phyloP scores from a whole-genome alignment of 1,140 invertebrate genomes.

The Glomeris maerens region DNA sequence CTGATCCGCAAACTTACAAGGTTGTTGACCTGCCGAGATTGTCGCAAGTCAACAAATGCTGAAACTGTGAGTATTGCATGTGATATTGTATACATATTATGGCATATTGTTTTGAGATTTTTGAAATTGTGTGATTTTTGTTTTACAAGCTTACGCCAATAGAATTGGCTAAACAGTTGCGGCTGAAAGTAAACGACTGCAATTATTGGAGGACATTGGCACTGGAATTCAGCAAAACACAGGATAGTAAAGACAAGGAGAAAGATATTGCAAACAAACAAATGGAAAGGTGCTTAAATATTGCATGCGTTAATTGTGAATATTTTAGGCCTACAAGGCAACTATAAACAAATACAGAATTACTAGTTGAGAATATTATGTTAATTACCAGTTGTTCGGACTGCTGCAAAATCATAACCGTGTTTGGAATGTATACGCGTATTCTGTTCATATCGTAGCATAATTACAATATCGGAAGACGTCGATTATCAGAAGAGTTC shows the following conservation, averaged over 20 bases:
- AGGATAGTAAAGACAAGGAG: constrained; percentile 16
- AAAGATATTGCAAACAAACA: constrained; percentile 14
- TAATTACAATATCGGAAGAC: constrained; percentile 26
- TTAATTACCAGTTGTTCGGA: too few relatives aligned
- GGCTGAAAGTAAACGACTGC: constrained; percentile 17
- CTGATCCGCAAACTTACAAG: constrained; percentile 5
- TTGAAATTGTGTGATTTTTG: not conserved
- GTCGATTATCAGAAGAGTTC: constrained; percentile 26
- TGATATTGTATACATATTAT: too few relatives aligned
- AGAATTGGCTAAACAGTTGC: not conserved
- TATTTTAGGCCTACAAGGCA: not conserved
- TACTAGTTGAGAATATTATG: too few relatives aligned
- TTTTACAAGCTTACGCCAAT: not conserved
- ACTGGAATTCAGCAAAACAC: constrained; percentile 19
- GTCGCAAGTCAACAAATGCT: too few relatives aligned
- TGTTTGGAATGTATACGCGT: too few relatives aligned
- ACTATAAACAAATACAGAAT: too few relatives aligned
- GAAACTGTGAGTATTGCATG: too few relatives aligned
- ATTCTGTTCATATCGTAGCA: constrained; percentile 17
- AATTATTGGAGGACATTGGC: constrained; percentile 23
- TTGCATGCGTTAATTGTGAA: not conserved
- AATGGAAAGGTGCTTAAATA: constrained; percentile 15
- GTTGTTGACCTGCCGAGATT: not conserved
- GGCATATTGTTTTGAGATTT: too few relatives aligned
- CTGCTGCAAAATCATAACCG: too few relatives aligned